phyloP scores from a whole-genome alignment of 2,797 vertebrate genomes.

The Molossus alvarezi region DNA sequence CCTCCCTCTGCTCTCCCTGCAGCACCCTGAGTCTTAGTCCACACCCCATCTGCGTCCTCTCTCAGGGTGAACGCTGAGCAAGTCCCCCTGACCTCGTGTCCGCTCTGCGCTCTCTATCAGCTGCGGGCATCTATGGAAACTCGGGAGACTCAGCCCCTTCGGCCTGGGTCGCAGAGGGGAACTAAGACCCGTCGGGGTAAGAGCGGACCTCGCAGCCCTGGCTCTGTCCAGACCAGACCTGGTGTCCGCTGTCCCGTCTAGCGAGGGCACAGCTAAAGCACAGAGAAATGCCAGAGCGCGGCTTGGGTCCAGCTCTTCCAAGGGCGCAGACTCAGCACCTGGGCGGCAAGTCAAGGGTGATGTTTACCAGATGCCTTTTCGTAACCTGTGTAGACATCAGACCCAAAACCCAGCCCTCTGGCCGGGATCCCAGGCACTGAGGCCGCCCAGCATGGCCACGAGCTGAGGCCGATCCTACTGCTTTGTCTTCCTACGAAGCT shows the following conservation, averaged over 20 bases:
- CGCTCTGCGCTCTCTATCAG: not conserved
- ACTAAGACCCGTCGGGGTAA: not conserved
- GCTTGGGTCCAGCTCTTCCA: not conserved
- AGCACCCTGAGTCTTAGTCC: too few species aligned
- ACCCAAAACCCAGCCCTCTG: fast-evolving
- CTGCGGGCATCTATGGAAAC: not conserved
- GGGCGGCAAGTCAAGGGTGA: not conserved
- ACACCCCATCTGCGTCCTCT: not conserved
- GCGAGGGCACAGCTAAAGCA: too few species aligned
- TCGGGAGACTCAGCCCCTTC: fast-evolving
- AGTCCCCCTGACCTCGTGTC: not conserved
- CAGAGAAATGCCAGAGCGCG: fast-evolving
- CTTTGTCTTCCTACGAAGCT: not conserved
- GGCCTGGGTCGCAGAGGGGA: not conserved
- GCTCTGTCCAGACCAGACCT: not conserved
- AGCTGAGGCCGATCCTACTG: fast-evolving
- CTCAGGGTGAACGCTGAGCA: not conserved
- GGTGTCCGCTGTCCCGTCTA: not conserved
- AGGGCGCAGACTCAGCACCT: not conserved
- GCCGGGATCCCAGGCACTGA: fast-evolving
- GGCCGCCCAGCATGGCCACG: fast-evolving
- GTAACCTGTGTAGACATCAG: not conserved
- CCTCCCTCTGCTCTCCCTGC: not conserved
- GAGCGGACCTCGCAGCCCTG: not conserved
- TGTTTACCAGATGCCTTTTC: fast-evolving